Conservation (phyloP, 1,140 invertebrate genomes). For the Lordiphosa clarofinis region DNA sequence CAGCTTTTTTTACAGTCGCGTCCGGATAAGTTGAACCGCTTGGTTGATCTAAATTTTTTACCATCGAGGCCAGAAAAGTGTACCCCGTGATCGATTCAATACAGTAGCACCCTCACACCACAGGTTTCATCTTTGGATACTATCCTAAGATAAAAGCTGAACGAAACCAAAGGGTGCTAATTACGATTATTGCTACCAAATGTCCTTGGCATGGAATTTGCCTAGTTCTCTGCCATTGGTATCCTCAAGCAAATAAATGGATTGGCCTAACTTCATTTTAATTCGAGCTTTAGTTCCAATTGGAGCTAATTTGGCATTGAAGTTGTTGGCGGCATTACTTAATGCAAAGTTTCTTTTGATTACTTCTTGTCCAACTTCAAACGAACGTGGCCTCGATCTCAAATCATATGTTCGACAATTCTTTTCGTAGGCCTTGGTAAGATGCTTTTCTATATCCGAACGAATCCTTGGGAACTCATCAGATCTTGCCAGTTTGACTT, state of each 20-base stretch:
- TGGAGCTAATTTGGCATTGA: conserved; percentile 12
- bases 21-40: too few species aligned
- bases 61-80: too few species aligned
- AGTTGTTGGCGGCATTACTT: background rate
- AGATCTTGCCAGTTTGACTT: too few species aligned
- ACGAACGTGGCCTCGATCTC: background rate
- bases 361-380: conserved; percentile 4
- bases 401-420: conserved; percentile 6
- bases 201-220: background rate
- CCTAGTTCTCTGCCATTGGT: background rate
- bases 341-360: background rate
- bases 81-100: too few species aligned
- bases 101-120: background rate
- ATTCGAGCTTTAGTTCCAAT: background rate
- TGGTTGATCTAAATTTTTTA: too few species aligned
- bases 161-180: background rate
- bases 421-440: conserved; percentile 4
- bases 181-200: background rate
- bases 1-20: too few species aligned
- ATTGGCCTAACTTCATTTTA: background rate
- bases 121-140: background rate
- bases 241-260: too few species aligned
- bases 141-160: background rate
- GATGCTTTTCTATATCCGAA: background rate
- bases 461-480: background rate